These are phyloP conservation scores for Pseudoatta argentina DNA, from an alignment of 1,140 invertebrate species.

Conservation along the genomic window DNA sequence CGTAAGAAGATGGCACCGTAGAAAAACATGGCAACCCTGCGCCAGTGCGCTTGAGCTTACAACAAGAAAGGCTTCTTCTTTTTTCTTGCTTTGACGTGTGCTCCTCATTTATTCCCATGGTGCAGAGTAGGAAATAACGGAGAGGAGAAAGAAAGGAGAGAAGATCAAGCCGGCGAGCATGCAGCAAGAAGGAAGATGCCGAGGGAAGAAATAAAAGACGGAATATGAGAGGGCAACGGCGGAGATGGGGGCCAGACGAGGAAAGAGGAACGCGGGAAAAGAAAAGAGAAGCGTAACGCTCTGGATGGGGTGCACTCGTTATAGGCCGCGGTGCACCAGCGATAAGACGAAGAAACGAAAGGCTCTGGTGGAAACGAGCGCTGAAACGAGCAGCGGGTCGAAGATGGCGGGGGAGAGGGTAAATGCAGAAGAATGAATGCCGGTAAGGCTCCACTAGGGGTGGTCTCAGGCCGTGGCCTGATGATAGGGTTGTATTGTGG, in stretches of 20 bases:
- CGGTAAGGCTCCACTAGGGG: conserved; percentile 18
- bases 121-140: conserved; percentile 67
- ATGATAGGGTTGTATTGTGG: conserved; percentile 81
- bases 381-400: conserved; percentile 76
- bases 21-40: conserved; percentile 39
- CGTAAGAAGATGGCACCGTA: conserved; percentile 16
- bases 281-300: conserved; percentile 68
- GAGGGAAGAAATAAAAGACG: conserved; percentile 32
- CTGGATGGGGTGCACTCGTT: conserved; percentile 72
- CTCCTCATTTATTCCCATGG: conserved; percentile 82
- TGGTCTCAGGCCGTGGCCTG: conserved; percentile 64
- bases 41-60: conserved; percentile 31
- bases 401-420: conserved; percentile 47
- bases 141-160: conserved; percentile 48
- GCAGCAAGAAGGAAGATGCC: conserved; percentile 35
- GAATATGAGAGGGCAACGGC: conserved; percentile 19
- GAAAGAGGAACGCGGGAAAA: conserved; percentile 1
- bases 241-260: too few species aligned
- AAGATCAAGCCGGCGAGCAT: conserved; percentile 46
- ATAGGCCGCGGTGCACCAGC: conserved; percentile 67
- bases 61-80: conserved; percentile 45
- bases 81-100: conserved; percentile 80
- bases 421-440: conserved; percentile 52
- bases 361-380: conserved; percentile 72
- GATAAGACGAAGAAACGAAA: conserved; percentile 66